phyloP scores from a whole-genome alignment of 1,140 invertebrate species.

The Drosophila chauvacae region DNA sequence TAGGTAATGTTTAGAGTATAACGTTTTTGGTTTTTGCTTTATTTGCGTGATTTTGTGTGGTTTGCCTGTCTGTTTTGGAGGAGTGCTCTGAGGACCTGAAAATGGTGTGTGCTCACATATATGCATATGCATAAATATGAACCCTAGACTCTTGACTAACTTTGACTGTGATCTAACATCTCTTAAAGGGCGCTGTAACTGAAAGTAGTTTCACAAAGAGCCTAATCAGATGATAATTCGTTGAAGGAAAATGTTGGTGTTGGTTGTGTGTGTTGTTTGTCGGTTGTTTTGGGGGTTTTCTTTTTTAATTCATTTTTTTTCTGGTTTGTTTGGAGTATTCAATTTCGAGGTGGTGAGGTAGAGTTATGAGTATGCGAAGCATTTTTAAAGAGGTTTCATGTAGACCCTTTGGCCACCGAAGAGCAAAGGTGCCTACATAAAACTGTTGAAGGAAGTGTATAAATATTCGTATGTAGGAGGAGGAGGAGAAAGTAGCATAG shows the following conservation, averaged over 20 bases:
- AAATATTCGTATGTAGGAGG: conserved; percentile 56
- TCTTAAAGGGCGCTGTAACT: conserved; percentile 44
- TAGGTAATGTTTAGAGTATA: conserved; percentile 55
- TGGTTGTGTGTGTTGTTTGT: conserved; percentile 51
- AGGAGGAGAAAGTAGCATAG: conserved; percentile 51
- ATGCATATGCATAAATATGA: conserved; percentile 3
- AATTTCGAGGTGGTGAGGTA: conserved; percentile 59
- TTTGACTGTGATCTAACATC: conserved; percentile 41
- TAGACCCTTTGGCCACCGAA: conserved; percentile 61
- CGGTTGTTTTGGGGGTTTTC: conserved; percentile 4
- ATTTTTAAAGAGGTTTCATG: conserved; percentile 61
- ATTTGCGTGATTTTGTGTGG: conserved; percentile 28
- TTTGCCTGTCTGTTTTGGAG: conserved; percentile 14
- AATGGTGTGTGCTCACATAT: conserved; percentile 19
- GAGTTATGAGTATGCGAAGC: conserved; percentile 82
- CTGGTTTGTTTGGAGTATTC: conserved; percentile 19
- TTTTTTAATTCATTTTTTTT: conserved; percentile 18
- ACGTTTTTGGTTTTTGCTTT: conserved; percentile 15
- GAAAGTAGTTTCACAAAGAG: conserved; percentile 42
- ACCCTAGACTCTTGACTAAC: conserved; percentile 43
- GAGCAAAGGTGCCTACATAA: conserved; percentile 64
- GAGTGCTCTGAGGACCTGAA: conserved; percentile 43
- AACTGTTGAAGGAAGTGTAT: conserved; percentile 50
- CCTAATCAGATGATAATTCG: conserved; percentile 42
- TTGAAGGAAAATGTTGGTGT: conserved; percentile 57